Evolutionary conservation across 2,888 invertebrate species (phyloP).

Genomic region (Unio delphinus): DNA sequence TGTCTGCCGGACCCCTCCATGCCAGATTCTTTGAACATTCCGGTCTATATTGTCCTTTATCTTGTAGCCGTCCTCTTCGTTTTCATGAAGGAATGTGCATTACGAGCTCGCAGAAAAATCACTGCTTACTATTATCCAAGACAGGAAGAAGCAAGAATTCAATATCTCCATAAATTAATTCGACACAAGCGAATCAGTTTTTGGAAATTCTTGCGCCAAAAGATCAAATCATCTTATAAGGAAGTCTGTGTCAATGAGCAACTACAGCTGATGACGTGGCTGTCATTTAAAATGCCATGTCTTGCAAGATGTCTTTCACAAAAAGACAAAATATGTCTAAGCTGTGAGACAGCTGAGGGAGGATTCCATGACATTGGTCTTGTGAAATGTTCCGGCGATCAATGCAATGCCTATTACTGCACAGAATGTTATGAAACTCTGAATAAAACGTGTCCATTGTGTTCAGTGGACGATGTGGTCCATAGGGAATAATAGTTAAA

Average conservation of each 20-base stretch:
- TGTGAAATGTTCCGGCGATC: constrained; percentile 15
- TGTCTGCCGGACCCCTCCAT: constrained; percentile 37
- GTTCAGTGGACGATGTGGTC: constrained; percentile 18
- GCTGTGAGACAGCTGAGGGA: constrained; percentile 26
- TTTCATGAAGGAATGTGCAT: constrained; percentile 35
- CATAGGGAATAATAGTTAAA: background rate
- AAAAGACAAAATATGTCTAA: constrained; percentile 14
- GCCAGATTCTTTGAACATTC: constrained; percentile 25
- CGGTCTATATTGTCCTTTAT: constrained; percentile 28
- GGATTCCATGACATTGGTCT: constrained; percentile 18
- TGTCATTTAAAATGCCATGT: constrained; percentile 19
- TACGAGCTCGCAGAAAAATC: constrained; percentile 33
- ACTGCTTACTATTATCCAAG: constrained; percentile 40
- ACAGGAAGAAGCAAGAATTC: constrained; percentile 32
- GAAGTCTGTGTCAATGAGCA: constrained; percentile 27
- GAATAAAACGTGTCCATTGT: constrained; percentile 23
- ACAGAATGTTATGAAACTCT: too few species aligned
- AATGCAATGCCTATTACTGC: too few species aligned
- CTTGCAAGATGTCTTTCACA: constrained; percentile 11
- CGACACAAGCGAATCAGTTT: constrained; percentile 34
- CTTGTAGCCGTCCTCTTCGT: constrained; percentile 27
- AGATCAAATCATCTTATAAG: constrained; percentile 28
- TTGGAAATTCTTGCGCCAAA: constrained; percentile 31
- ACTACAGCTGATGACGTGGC: constrained; percentile 27
- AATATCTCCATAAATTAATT: constrained; percentile 40